phyloP scores from a whole-genome alignment of 2,888 invertebrate genomes.

The Cyclophora punctaria region DNA sequence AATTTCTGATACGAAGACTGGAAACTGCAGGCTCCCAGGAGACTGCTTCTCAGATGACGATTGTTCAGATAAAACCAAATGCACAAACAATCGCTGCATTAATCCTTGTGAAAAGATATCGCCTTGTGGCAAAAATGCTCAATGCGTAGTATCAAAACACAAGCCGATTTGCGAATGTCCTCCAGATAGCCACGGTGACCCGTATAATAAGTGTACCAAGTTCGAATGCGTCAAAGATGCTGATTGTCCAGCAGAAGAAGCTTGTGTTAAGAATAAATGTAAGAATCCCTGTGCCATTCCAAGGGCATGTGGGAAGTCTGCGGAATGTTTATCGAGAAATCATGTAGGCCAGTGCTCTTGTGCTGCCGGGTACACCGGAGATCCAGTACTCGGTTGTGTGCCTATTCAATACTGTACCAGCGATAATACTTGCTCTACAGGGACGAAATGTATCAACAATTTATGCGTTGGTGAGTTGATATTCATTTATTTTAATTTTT shows the following conservation, averaged over 20 bases:
- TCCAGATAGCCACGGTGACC: slow-evolving; percentile 83
- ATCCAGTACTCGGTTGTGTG: slow-evolving; percentile 89
- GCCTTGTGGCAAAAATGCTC: slow-evolving; percentile 84
- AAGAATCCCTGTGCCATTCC: slow-evolving; percentile 86
- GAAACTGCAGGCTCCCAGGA: slow-evolving; percentile 87
- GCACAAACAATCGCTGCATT: slow-evolving; percentile 82
- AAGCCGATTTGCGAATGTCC: slow-evolving; percentile 84
- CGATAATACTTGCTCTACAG: slow-evolving; percentile 87
- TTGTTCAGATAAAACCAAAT: slow-evolving; percentile 85
- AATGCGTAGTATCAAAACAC: slow-evolving; percentile 82
- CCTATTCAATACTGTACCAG: slow-evolving; percentile 87
- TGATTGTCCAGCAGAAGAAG: slow-evolving; percentile 81
- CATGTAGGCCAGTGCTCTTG: slow-evolving; percentile 91
- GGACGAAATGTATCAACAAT: slow-evolving; percentile 88
- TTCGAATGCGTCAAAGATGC: slow-evolving; percentile 86
- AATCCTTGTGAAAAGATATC: slow-evolving; percentile 82
- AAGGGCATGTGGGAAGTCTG: slow-evolving; percentile 88
- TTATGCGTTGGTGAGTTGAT: slow-evolving; percentile 80
- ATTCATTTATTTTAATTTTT: background rate
- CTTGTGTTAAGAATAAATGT: slow-evolving; percentile 87
- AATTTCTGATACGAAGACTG: slow-evolving; percentile 82
- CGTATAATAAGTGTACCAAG: slow-evolving; percentile 80
- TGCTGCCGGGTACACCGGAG: slow-evolving; percentile 87
- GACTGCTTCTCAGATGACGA: slow-evolving; percentile 87
- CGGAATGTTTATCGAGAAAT: slow-evolving; percentile 83